A percentile compares a stretch with the other conserved stretches of the same genome.
Evolutionary conservation across 2,113 vertebrate genomes (phyloP).

Genomic region (Menura novaehollandiae): DNA sequence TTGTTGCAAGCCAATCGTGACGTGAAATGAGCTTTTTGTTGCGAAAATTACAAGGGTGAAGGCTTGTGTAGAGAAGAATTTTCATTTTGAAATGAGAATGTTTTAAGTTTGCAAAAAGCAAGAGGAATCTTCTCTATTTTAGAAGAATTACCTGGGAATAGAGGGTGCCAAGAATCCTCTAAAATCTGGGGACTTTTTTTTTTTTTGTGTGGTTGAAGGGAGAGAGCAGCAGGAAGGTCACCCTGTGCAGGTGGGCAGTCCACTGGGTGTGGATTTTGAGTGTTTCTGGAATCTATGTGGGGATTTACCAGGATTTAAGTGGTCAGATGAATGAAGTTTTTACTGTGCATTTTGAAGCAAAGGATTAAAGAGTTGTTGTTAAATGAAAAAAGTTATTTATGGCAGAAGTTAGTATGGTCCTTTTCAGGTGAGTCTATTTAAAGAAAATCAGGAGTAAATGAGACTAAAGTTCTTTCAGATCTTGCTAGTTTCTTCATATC

Average conservation of each 20-base stretch:
- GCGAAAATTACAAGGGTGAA: not conserved
- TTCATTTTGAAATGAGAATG: not conserved
- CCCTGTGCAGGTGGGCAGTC: not conserved
- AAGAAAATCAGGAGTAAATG: not conserved
- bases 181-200: not conserved
- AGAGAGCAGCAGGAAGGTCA: not conserved
- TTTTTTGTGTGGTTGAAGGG: not conserved
- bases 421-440: not conserved
- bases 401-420: not conserved
- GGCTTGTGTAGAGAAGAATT: not conserved
- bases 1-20: too few relatives aligned
- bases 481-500: not conserved
- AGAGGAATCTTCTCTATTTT: not conserved
- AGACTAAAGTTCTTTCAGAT: not conserved
- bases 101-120: not conserved
- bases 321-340: not conserved
- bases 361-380: not conserved
- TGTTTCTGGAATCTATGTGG: not conserved
- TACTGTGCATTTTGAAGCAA: not conserved
- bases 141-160: not conserved
- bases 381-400: not conserved
- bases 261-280: not conserved
- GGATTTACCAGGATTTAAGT: not conserved
- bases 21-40: not conserved
- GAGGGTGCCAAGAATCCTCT: not conserved